Base-by-base conservation (phyloP, 2,113 vertebrate genomes). In the Odocoileus hemionus region DNA sequence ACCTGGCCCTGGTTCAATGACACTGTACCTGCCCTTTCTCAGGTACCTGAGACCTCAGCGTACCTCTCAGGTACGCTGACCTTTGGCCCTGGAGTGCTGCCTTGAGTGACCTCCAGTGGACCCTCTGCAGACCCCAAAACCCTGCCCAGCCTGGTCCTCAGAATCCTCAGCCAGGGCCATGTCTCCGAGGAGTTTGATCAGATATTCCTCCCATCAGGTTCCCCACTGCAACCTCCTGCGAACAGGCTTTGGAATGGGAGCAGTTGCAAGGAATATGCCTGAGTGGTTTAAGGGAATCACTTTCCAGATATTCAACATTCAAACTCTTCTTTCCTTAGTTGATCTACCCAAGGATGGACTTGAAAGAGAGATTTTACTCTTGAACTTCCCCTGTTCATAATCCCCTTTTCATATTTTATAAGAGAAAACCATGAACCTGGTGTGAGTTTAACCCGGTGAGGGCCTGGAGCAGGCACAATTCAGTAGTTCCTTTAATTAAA, bases 21-120 rank as follows among this genome's bases (percentile, higher is more conserved):
- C 54, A n/a, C 3, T 26, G 1, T 0, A 13, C 21, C 3, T 12
- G 9, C 57, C 25, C 5, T 92, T n/a, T 87, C 19, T 87, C 26
- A 19, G 13, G 47, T 50, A 50, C 47, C 12, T 50, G 47, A 50
- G 47, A 50, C 47, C 47, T 13, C 12, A 13, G 47, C 12, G 0
- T 47, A 47, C 47, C 47, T 47, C 47, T 47, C 2, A 50, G 12
- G 47, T 13, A 50, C 0, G 0, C 4, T 54, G 17, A n/a, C 28
- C 36, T 39, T 26, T 54, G 26, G 1, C 10, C n/a, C 52, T 58
- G 43, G 23, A 76, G 83, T 76, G 10, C 82, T 58, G 43, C 2
- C 33, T 0, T 5, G 33, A 36, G 54, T 14, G 33, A 39, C 15
- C 16, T 79, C 52, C 1, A 0, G 6, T 52, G 15, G 70, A 43